Evolutionary conservation across 1,140 invertebrate genomes (phyloP).

Genomic region (Oscheius sp.): DNA sequence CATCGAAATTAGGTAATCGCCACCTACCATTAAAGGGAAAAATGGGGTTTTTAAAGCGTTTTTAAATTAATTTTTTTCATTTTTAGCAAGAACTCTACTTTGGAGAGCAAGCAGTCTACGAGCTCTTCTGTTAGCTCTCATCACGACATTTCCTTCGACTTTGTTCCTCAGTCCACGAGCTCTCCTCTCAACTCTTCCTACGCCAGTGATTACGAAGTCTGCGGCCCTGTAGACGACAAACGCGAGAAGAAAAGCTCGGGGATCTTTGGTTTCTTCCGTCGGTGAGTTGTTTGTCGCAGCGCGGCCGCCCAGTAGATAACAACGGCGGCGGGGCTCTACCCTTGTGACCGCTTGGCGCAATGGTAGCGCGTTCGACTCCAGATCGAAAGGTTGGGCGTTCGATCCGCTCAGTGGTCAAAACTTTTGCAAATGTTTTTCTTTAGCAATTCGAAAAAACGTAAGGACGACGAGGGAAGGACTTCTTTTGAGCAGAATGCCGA

Average conservation of each 20-base stretch:
- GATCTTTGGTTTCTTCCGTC: not conserved
- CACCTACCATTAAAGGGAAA: too few relatives aligned
- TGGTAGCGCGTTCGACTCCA: conserved; percentile 37
- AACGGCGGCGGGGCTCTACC: too few relatives aligned
- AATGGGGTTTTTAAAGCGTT: too few relatives aligned
- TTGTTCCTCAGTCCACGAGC: not conserved
- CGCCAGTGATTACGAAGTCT: conserved; percentile 1
- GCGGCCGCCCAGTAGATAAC: too few relatives aligned
- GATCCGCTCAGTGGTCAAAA: conserved; percentile 40
- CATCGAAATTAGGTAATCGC: too few relatives aligned
- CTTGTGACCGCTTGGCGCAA: conserved; percentile 17
- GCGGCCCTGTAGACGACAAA: not conserved
- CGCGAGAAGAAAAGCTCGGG: conserved; percentile 18
- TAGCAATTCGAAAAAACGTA: conserved; percentile 9
- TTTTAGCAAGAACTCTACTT: conserved; percentile 30
- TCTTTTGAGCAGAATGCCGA: conserved; percentile 15
- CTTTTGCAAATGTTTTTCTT: conserved; percentile 22
- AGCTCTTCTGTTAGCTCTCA: not conserved
- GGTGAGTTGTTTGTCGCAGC: conserved; percentile 5
- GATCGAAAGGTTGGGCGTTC: conserved; percentile 38
- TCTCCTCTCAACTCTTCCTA: conserved; percentile 8
- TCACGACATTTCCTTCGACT: not conserved
- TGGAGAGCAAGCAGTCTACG: conserved; percentile 19
- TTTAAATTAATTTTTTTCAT: not conserved
- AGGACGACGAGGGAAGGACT: conserved; percentile 14